Base-by-base conservation (phyloP, 1,140 invertebrate species). In the Dryas iulia region DNA sequence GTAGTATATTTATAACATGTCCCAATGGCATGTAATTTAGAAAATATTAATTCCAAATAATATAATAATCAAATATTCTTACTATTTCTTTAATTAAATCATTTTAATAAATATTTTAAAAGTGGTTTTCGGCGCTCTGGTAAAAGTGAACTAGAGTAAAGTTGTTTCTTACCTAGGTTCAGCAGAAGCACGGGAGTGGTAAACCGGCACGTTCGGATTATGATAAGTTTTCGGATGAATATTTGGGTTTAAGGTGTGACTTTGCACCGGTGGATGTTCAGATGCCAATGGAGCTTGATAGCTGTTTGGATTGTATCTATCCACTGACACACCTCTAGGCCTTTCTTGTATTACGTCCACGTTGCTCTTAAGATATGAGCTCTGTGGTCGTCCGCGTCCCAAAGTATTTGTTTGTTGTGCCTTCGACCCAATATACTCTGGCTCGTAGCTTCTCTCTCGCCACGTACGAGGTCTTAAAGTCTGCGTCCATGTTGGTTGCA, bases 391-490 rank as follows among this genome's bases (percentile, higher is more conserved):
- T 8, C 82, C 81, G 28, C 86, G 77, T 12, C 89, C 87, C 23
- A 91, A 60, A 53, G 89, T 90, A 12, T 82, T 87, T 1, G 86
- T 83, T 70, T 89, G 82, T 84, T 85, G 88, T 59, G 92, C 89
- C 59, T 91, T 87, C 33, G 88, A 81, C 25, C 81, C 80, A 54
- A 82, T 79, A 66, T 81, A 89, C 53, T 89, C 84, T 0, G 88
- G 83, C 69, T 92, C 92, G 14, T 87, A 88, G 72, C 86, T 92
- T 72, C 89, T 87, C 67, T 92, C 90, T 33, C 86, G 82, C 78
- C 83, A 91, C 6, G 91, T 83, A 26, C 83, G 81, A 7, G 92
- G 90, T 61, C 86, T 78, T 54, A 92, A 65, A 1, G 92, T 92
- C 72, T 92, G 92, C 65, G 87, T 92, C 92, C 92, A 92, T n/a